Evolutionary conservation across 2,797 vertebrate genomes (phyloP).

Genomic region (Rhyacichthys aspro): DNA sequence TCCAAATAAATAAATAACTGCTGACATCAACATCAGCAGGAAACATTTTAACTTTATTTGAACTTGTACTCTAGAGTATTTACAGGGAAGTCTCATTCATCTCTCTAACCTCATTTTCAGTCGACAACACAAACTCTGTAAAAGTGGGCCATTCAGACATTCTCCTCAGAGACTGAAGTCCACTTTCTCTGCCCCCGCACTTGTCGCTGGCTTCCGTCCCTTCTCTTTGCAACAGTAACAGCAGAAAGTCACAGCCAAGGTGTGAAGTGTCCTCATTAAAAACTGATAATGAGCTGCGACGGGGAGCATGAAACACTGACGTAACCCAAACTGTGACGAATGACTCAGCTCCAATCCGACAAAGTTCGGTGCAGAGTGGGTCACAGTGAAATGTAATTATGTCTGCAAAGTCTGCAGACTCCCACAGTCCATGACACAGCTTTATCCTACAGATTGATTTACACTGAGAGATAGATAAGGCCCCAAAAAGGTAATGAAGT

Average conservation of each 20-base stretch:
- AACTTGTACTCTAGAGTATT: not conserved
- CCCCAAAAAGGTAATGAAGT: no score
- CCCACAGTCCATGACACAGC: no score
- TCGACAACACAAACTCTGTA: not conserved
- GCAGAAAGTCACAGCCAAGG: slow-evolving; percentile 43
- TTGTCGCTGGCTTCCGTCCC: slow-evolving; percentile 14
- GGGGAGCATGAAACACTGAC: slow-evolving; percentile 16
- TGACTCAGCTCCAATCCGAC: no score
- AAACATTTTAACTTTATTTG: no score
- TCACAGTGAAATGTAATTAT: no score
- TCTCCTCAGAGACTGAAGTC: not conserved
- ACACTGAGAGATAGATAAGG: no score
- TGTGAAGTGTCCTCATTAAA: slow-evolving; percentile 42
- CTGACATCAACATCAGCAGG: no score
- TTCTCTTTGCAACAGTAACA: slow-evolving; percentile 33
- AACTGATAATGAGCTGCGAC: slow-evolving; percentile 50
- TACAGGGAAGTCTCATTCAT: not conserved
- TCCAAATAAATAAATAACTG: no score
- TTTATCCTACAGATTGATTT: no score
- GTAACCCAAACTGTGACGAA: no score
- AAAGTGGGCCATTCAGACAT: slow-evolving; percentile 1
- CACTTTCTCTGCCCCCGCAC: slow-evolving; percentile 12
- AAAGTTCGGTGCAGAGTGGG: no score
- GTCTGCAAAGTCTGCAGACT: not conserved
- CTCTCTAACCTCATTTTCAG: not conserved